These are phyloP conservation scores for Conger conger DNA, from an alignment of 2,113 vertebrate genomes.

Conservation along the genomic window DNA sequence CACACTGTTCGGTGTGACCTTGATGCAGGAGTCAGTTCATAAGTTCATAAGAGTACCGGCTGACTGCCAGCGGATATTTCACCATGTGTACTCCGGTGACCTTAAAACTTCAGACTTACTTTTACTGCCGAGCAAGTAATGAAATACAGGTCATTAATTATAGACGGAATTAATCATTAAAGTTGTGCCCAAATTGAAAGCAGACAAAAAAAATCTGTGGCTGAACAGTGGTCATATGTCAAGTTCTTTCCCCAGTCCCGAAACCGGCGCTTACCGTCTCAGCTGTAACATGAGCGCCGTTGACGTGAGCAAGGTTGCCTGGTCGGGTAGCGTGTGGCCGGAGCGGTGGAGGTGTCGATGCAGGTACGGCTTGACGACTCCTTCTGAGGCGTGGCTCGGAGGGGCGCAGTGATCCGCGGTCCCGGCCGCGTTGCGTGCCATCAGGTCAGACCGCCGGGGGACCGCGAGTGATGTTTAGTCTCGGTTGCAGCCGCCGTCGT, in stretches of 20 bases:
- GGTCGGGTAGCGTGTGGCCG: slow-evolving; percentile 60
- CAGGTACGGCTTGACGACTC: slow-evolving; percentile 60
- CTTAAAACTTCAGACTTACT: slow-evolving; percentile 63
- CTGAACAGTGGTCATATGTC: slow-evolving; percentile 22
- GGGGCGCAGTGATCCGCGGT: slow-evolving; percentile 51
- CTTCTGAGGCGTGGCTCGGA: slow-evolving; percentile 55
- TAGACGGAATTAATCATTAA: slow-evolving; percentile 18
- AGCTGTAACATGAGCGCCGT: slow-evolving; percentile 53
- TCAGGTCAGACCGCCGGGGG: slow-evolving; percentile 59
- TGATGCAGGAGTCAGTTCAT: slow-evolving; percentile 54
- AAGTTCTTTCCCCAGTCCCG: background rate
- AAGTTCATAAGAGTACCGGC: slow-evolving; percentile 50
- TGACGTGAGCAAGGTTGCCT: slow-evolving; percentile 70
- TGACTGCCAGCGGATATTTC: slow-evolving; percentile 59
- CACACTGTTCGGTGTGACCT: slow-evolving; percentile 63
- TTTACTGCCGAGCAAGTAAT: slow-evolving; percentile 24
- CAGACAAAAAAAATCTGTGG: slow-evolving; percentile 12
- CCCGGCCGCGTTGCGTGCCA: slow-evolving; percentile 64
- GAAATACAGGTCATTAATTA: slow-evolving; percentile 27
- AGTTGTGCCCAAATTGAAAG: slow-evolving; percentile 14
- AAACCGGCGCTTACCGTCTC: background rate
- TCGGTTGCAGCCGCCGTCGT: slow-evolving; percentile 46
- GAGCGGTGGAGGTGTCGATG: slow-evolving; percentile 48
- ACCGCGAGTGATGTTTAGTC: slow-evolving; percentile 11
- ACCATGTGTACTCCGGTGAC: slow-evolving; percentile 61